A percentile compares a stretch with the other conserved stretches of the same genome.
phyloP scores from a whole-genome alignment of 2,113 vertebrate genomes.

The Oxyruncus cristatus region DNA sequence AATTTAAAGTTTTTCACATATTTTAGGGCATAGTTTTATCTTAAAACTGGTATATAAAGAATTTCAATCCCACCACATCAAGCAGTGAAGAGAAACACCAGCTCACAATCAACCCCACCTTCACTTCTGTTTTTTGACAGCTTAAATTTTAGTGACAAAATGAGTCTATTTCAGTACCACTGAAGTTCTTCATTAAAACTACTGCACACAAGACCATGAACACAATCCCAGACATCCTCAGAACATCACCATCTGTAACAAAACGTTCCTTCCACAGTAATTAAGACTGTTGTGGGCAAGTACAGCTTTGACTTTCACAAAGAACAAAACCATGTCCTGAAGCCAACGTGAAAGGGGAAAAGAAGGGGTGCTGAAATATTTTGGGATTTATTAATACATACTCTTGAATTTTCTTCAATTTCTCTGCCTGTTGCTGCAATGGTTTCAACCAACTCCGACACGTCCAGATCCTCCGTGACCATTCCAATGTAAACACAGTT shows the following conservation, averaged over 20 bases:
- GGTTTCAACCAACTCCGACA: constrained; percentile 85
- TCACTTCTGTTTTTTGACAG: not conserved
- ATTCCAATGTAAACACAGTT: constrained; percentile 90
- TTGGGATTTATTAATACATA: constrained; percentile 63
- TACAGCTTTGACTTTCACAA: not conserved
- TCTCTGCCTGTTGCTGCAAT: constrained; percentile 87
- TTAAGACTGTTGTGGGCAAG: not conserved
- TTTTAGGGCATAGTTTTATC: not conserved
- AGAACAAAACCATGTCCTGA: constrained; percentile 6
- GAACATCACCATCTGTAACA: not conserved
- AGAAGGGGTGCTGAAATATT: not conserved
- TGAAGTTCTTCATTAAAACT: not conserved
- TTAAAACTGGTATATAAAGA: not conserved
- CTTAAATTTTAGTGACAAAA: not conserved
- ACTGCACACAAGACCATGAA: not conserved
- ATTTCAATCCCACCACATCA: not conserved
- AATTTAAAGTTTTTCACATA: not conserved
- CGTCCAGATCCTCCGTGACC: constrained; percentile 87
- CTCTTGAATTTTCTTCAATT: constrained; percentile 93
- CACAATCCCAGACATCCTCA: not conserved
- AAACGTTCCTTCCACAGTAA: not conserved
- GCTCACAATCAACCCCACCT: not conserved
- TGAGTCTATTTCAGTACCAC: not conserved
- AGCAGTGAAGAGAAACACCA: not conserved
- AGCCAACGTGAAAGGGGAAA: not conserved